Base-by-base conservation (phyloP, 2,888 invertebrate genomes). In the Phortica magna region DNA sequence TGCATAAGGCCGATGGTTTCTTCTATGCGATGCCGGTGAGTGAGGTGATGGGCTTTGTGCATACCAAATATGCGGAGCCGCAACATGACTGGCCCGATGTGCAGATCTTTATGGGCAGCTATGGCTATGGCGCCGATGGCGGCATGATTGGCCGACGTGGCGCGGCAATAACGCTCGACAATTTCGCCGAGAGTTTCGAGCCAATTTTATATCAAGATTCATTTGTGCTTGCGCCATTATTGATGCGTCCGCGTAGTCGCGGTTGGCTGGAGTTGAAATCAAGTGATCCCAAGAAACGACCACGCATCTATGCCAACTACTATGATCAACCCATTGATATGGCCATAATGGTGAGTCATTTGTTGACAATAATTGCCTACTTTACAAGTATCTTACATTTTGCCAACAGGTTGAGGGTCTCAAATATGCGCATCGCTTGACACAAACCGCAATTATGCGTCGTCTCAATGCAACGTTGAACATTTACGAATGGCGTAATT, bases 241-340 rank as follows among this genome's bases (percentile, higher is more conserved):
- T 97, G n/a, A 91, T 96, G 85, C 92, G 96, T 73, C 96, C 97
- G 0, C 93, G 93, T 80, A 96, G 96, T 83, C 92, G 94, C 65
- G 97, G 97, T 0, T 93, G 92, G 81, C 89, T 97, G 14, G 92
- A 94, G 81, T 91, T 99, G 1, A 93, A 93, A 82, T 95, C 95
- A 70, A 92, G 93, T 0, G 93, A 96, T 89, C 96, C 97, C 0
- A 92, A 93, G 75, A 93, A 95, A 0, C 94, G 96, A 81, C 97
- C 98, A 0, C 90, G 94, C n/a, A 97, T 99, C 78, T 95, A 96
- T 90, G 96, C 98, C 0, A 98, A 98, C 90, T 98, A 98, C 90
- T 95, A 95, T 84, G 91, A 94, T 0, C 94, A 96, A 85, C 95
- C 95, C 0, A 91, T 94, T 53, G 98, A 98, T 88, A 89, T 96